Conservation (phyloP, 1,140 invertebrate genomes). For the Gryon sp. region DNA sequence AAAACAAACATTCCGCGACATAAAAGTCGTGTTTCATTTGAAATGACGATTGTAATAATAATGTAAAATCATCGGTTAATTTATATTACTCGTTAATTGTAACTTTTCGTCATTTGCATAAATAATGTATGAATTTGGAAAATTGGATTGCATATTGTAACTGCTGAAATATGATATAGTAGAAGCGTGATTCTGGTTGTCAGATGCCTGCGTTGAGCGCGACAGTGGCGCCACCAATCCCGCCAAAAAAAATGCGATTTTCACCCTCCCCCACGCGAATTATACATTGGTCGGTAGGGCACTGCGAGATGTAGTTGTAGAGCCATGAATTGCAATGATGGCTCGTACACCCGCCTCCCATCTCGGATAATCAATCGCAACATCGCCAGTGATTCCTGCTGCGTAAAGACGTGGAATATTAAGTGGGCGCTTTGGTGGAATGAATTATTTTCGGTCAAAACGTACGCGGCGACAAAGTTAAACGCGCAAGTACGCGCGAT, state of each 20-base stretch:
- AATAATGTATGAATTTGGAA: too few species aligned
- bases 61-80: too few species aligned
- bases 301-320: constrained; percentile 71
- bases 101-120: too few species aligned
- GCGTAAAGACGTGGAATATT: constrained; percentile 54
- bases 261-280: constrained; percentile 67
- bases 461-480: not conserved
- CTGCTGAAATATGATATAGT: too few species aligned
- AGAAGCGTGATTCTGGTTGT: not conserved
- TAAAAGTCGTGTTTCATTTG: too few species aligned
- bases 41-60: too few species aligned
- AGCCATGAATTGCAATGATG: constrained; percentile 77
- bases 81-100: too few species aligned
- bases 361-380: constrained; percentile 80
- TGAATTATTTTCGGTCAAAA: not conserved
- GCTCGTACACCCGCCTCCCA: constrained; percentile 69
- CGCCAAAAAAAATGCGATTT: constrained; percentile 75
- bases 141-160: too few species aligned
- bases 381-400: constrained; percentile 73
- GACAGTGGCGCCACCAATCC: constrained; percentile 74
- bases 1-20: too few species aligned
- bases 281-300: constrained; percentile 70
- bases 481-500: not conserved
- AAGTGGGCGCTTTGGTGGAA: constrained; percentile 20
- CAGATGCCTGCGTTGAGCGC: constrained; percentile 46